Evolutionary conservation across 2,888 invertebrate genomes (phyloP).

Genomic region (Lysandra bellargus): DNA sequence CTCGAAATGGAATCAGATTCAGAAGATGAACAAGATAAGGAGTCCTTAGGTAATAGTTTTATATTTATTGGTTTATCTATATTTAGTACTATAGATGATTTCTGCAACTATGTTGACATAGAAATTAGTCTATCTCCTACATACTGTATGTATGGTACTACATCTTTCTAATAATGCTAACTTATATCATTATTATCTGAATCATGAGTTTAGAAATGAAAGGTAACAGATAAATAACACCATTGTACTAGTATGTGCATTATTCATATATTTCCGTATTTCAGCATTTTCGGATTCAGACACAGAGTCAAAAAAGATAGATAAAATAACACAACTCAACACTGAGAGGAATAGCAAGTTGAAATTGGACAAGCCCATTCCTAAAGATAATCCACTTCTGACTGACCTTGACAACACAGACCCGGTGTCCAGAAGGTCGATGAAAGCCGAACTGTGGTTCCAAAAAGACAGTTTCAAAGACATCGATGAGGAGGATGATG

Average conservation of each 20-base stretch:
- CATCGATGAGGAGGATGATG: conserved; percentile 90
- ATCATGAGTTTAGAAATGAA: too few relatives aligned
- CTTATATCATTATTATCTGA: too few relatives aligned
- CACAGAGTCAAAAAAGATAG: conserved; percentile 64
- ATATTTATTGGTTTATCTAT: background rate
- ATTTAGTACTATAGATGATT: background rate
- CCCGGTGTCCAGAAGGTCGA: conserved; percentile 85
- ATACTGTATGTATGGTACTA: too few relatives aligned
- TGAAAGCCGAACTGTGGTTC: conserved; percentile 93
- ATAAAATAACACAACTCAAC: conserved; percentile 67
- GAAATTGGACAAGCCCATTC: conserved; percentile 51
- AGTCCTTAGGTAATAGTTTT: conserved; percentile 72
- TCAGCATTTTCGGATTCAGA: conserved; percentile 85
- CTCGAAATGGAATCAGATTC: conserved; percentile 81
- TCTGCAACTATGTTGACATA: too few relatives aligned
- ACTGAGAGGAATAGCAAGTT: conserved; percentile 64
- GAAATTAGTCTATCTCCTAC: too few relatives aligned
- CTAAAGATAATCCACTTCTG: conserved; percentile 84
- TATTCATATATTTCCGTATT: conserved; percentile 39
- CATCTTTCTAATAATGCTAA: too few relatives aligned
- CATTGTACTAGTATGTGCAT: too few relatives aligned
- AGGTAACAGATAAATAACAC: too few relatives aligned
- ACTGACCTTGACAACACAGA: conserved; percentile 90
- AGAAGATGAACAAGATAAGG: conserved; percentile 78
- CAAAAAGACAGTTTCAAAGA: conserved; percentile 91